Evolutionary conservation across 2,888 invertebrate genomes (phyloP), one percentile per base, ranked within the genome.

Genomic region (Entomobrya proxima): DNA sequence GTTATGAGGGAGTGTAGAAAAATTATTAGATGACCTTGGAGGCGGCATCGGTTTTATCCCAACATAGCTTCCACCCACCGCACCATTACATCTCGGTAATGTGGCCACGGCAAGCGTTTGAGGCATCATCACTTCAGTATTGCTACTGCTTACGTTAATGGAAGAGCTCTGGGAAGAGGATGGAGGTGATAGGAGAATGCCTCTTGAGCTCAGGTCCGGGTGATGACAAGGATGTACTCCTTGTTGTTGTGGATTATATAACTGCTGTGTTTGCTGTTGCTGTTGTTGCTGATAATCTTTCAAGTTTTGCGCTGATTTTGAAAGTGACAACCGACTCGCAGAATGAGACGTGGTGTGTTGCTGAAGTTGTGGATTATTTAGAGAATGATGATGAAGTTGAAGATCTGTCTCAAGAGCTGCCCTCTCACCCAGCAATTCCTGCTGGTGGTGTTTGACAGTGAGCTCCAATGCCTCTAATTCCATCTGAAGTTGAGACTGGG

Each of bases 31-130:
- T 35, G 86, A 83, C 72, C 90, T 75, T n/a, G 89, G 89, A 5
- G 90, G 90, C 3, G 90, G 90, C 67, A 87, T 88, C 6, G 90
- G 90, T 82, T 89, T 90, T 3, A 85, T 85, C 6, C 83, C 72
- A 27, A 76, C 79, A 11, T 80, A 86, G 24, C 69, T 78, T 21
- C 84, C 79, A 47, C 81, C 85, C 11, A 88, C 64, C 0, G 88
- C 79, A 11, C 90, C 90, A 81, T 90, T 90, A 64, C 88, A 88
- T 61, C 90, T 67, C 3, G 90, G 89, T 18, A 90, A 80, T 1
- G 90, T 90, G 6, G 89, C 88, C n/a, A 89, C 85, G 13, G 88
- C 88, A 24, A 88, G 81, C 67, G 85, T 83, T 74, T 87, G 87
- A 21, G 88, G 83, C 61, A 85, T 82, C 52, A 86, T 84, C 9